Percentiles rank a stretch among this genome's conserved stretches.
phyloP scores from a whole-genome alignment of 2,888 invertebrate species.

The Macaria notata region DNA sequence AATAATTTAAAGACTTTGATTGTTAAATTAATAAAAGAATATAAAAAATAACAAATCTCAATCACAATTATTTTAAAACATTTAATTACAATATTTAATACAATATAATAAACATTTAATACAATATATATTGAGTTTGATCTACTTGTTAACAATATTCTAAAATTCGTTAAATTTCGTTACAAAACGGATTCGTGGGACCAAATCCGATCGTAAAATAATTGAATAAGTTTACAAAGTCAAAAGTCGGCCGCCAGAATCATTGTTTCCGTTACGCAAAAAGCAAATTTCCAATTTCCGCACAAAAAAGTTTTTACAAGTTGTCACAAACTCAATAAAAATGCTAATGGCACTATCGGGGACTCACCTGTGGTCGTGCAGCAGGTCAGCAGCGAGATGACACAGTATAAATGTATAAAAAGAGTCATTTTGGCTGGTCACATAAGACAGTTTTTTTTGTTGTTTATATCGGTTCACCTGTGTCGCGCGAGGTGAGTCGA shows the following conservation, averaged over 20 bases:
- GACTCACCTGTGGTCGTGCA: conserved; percentile 74
- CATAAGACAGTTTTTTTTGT: conserved; percentile 45
- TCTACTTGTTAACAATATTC: conserved; percentile 12
- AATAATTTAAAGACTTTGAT: no score
- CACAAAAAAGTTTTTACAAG: conserved; percentile 56
- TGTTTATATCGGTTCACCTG: conserved; percentile 59
- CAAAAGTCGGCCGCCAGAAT: conserved; percentile 11
- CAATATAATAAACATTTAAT: no score
- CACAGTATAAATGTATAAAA: conserved; percentile 79
- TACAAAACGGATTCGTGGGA: conserved; percentile 3
- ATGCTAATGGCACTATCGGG: conserved; percentile 63
- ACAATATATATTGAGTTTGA: neutral
- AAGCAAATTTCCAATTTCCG: conserved; percentile 41
- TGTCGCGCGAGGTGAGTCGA: conserved; percentile 42
- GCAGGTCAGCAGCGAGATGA: conserved; percentile 68
- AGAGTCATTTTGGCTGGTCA: conserved; percentile 71
- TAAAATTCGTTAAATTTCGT: conserved; percentile 17
- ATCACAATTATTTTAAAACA: no score
- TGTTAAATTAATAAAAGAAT: no score
- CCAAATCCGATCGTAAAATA: conserved; percentile 19
- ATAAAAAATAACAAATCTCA: no score
- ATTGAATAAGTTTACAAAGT: conserved; percentile 26
- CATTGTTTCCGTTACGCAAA: conserved; percentile 31
- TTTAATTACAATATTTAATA: no score
- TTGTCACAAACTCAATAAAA: conserved; percentile 63